phyloP scores from a whole-genome alignment of 2,888 invertebrate species.

The Drosophila phalerata region DNA sequence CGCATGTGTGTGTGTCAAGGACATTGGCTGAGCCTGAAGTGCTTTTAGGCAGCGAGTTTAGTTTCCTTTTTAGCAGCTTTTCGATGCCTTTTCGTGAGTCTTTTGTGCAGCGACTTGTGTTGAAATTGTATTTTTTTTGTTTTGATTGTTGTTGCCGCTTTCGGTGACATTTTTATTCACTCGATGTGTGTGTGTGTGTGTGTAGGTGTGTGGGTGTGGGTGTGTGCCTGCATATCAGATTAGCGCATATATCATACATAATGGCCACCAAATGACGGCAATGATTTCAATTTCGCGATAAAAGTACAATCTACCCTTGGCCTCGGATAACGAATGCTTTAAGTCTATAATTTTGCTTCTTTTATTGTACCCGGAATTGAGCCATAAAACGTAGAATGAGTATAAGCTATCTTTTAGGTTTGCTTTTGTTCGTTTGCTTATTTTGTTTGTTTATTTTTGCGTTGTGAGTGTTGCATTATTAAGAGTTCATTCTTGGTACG shows the following conservation, averaged over 20 bases:
- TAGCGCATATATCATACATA: conserved; percentile 78
- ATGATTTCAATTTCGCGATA: conserved; percentile 76
- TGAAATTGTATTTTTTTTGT: conserved; percentile 60
- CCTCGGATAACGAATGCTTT: conserved; percentile 18
- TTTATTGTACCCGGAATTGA: conserved; percentile 37
- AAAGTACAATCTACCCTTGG: conserved; percentile 18
- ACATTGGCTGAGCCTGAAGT: conserved; percentile 49
- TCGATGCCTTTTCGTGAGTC: conserved; percentile 51
- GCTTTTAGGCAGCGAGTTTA: conserved; percentile 68
- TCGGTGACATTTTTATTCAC: conserved; percentile 76
- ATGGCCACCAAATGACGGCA: conserved; percentile 77
- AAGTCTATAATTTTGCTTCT: conserved; percentile 20
- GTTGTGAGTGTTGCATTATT: conserved; percentile 41
- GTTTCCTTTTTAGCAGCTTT: conserved; percentile 58
- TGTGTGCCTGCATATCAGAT: conserved; percentile 72
- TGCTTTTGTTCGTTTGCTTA: conserved; percentile 19
- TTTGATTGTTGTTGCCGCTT: conserved; percentile 63
- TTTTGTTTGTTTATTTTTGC: background rate
- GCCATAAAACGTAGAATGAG: conserved; percentile 36
- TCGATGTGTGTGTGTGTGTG: conserved; percentile 30
- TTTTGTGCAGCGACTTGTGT: conserved; percentile 58
- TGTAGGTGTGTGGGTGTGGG: conserved; percentile 19
- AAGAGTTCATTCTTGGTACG: conserved; percentile 29
- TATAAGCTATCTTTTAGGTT: conserved; percentile 26
- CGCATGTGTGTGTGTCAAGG: conserved; percentile 33